Conservation (phyloP, 1,140 invertebrate genomes). For the Eriocheir sinensis region DNA sequence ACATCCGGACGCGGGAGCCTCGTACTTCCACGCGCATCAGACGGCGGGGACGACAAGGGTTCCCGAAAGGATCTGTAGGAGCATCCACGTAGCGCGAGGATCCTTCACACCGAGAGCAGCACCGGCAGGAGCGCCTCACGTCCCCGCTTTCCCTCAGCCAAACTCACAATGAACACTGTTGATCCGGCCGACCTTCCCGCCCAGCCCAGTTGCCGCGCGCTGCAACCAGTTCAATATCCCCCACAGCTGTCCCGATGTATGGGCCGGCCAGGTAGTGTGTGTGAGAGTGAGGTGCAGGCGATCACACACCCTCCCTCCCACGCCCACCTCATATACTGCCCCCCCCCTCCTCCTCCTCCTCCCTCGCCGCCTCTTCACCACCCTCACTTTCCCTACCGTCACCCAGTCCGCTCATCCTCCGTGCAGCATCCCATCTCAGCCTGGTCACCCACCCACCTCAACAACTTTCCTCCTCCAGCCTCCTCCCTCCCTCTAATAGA, state of each 20-base stretch:
- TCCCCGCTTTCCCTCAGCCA: conserved; percentile 41
- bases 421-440: not conserved
- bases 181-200: conserved; percentile 65
- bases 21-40: conserved; percentile 35
- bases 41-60: not conserved
- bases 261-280: not conserved
- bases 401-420: not conserved
- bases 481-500: not conserved
- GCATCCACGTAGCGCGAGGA: conserved; percentile 11
- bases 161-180: conserved; percentile 75
- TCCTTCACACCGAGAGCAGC: not conserved
- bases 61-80: conserved; percentile 11
- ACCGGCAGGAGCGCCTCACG: conserved; percentile 47
- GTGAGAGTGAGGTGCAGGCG: not conserved
- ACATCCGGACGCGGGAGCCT: conserved; percentile 35
- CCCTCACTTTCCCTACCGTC: not conserved
- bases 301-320: not conserved
- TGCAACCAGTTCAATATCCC: conserved; percentile 52
- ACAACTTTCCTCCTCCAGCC: not conserved
- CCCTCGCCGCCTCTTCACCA: not conserved
- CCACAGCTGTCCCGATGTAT: not conserved
- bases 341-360: not conserved
- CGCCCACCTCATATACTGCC: not conserved
- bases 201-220: conserved; percentile 52
- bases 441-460: no score